phyloP scores from a whole-genome alignment of 2,888 invertebrate genomes.

The Taenaris catops region DNA sequence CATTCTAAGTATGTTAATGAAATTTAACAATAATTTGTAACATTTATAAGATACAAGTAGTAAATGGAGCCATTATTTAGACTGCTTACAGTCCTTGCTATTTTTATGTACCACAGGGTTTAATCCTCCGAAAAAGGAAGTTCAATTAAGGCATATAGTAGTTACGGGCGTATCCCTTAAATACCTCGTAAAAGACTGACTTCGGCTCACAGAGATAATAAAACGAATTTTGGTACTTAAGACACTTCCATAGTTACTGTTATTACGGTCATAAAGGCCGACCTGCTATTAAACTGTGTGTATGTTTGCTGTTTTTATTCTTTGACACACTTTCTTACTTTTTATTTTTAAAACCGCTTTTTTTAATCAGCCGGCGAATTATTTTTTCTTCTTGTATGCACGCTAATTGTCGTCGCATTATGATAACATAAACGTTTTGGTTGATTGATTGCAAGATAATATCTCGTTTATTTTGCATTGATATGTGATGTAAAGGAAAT shows the following conservation, averaged over 20 bases:
- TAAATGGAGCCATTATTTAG: too few relatives aligned
- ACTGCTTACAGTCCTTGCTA: too few relatives aligned
- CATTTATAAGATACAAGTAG: too few relatives aligned
- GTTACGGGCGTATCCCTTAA: conserved; percentile 28
- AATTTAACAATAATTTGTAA: too few relatives aligned
- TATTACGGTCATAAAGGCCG: conserved; percentile 28
- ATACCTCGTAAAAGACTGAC: conserved; percentile 36
- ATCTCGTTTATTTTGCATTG: too few relatives aligned
- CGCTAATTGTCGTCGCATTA: too few relatives aligned
- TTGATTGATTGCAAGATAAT: too few relatives aligned
- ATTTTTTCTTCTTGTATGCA: too few relatives aligned
- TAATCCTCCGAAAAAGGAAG: conserved; percentile 5
- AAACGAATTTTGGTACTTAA: conserved; percentile 35
- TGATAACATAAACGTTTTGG: too few relatives aligned
- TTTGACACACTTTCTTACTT: conserved; percentile 20
- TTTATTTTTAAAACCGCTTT: conserved; percentile 8
- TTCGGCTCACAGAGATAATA: conserved; percentile 44
- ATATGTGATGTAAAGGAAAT: too few relatives aligned
- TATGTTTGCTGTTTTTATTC: conserved; percentile 17
- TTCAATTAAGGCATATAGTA: conserved; percentile 4
- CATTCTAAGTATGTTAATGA: too few relatives aligned
- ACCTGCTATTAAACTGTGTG: conserved; percentile 23
- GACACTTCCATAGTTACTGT: conserved; percentile 28
- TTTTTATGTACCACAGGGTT: neutral
- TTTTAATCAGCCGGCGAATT: too few relatives aligned